These are phyloP conservation scores for Lacerta agilis DNA, from an alignment of 2,797 vertebrate genomes.

Conservation along the genomic window DNA sequence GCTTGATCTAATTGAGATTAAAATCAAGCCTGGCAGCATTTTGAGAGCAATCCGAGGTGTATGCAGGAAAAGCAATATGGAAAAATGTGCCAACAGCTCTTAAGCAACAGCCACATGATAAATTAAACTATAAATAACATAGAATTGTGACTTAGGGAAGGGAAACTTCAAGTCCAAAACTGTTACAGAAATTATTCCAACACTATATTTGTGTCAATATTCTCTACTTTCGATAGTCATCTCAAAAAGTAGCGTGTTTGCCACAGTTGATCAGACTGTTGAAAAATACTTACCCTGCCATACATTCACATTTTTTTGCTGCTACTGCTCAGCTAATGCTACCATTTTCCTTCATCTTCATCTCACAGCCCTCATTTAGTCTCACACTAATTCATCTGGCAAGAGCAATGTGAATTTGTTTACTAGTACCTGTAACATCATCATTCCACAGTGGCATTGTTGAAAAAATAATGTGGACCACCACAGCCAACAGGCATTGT, in stretches of 20 bases:
- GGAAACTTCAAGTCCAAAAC: not conserved
- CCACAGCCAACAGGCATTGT: not conserved
- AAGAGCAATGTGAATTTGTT: not conserved
- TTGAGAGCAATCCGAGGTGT: constrained; percentile 2
- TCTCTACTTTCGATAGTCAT: not conserved
- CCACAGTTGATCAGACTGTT: not conserved
- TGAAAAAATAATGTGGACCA: not conserved
- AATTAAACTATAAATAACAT: not conserved
- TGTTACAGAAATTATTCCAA: not conserved
- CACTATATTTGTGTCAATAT: not conserved
- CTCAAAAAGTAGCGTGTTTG: not conserved
- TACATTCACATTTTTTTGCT: not conserved
- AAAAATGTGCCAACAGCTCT: not conserved
- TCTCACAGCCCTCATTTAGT: not conserved
- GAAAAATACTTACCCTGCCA: not conserved
- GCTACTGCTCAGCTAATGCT: not conserved
- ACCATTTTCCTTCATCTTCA: not conserved
- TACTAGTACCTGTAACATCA: not conserved
- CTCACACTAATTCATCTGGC: not conserved
- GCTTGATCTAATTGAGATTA: constrained; percentile 3
- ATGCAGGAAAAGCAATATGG: constrained; percentile 13
- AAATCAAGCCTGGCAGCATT: not conserved
- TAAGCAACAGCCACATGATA: not conserved
- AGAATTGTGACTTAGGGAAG: not conserved
- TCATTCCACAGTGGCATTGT: not conserved